Evolutionary conservation across 1,140 invertebrate species (phyloP), one percentile per base, ranked within the genome.

Genomic region (Dendroctonus ponderosae): DNA sequence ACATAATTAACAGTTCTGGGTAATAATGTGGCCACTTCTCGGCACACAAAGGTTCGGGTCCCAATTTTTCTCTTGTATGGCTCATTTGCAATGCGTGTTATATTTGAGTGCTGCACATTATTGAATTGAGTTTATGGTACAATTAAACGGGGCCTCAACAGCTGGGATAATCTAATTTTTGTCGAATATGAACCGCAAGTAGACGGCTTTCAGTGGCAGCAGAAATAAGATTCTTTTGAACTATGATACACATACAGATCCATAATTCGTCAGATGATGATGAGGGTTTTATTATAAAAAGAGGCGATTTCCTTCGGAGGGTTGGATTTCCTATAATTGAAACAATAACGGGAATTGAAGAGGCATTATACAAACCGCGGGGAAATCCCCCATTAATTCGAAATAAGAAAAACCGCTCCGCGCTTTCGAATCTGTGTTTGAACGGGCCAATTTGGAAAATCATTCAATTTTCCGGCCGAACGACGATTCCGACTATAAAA

Each of bases 381-480:
- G 40, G 46, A 66, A 60, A 66, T 66, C 57, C 54, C 54, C 64
- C 64, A 66, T 66, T 66, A 66, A 66, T 66, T 66, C 64, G 54
- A 57, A 51, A 58, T 42, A 66, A 56, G 49, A 50, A 66, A 66
- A 66, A 66, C 44, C 54, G 64, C 37, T 44, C 57, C 48, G 56
- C 48, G 64, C 50, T 44, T 52, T 39, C 11, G 14, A 53, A 59
- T 66, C 48, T 66, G 64, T 52, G 50, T 66, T 66, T 66, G 64
- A 66, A 66, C 64, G 56, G 50, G 49, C 52, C 64, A 66, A 66
- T 66, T 66, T 66, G 64, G 64, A 66, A 66, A 66, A 66, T 66
- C 64, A 66, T 66, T 66, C 64, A 66, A 66, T 66, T 66, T 66
- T 66, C 64, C 64, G 56, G 54, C 48, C 64, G 64, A 66, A 66